Evolutionary conservation across 2,888 invertebrate species (phyloP), one percentile per base, ranked within the genome.

Genomic region (Sipha maydis): DNA sequence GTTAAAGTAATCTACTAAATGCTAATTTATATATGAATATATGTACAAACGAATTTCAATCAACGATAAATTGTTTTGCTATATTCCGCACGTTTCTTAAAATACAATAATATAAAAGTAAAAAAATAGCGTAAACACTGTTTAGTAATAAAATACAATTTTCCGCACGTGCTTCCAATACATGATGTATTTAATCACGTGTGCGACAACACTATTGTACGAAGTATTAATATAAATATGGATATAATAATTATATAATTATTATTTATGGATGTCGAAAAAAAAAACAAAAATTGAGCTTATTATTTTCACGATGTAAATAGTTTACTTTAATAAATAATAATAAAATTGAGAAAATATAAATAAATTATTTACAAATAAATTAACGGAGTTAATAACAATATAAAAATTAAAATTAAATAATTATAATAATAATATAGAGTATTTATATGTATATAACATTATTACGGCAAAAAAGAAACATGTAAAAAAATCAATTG

Each of bases 291-390:
- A 56, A 67, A 41, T 80, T 80, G 41, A 69, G 83, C 71, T 31
- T 25, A 8, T 73, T n/a, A 54, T 73, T 73, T 83, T 34, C 83
- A 73, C 54, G 83, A 83, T 28, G 34, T 21, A 11, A 14, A 25
- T 71, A 31, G 71, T 67, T 61, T 61, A 73, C 21, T 54, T 71
- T 28, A n/a, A 75, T 61, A 38, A 61, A 84, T 83, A 61, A 76
- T 38, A 75, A 76, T 28, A 28, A 84, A 31, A 54, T 34, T 11
- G 34, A 54, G 31, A 83, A 19, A 73, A 73, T 56, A 73, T 56
- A 83, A n/a, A 83, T 56, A 83, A 56, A 73, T 71, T 84, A 84
- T 84, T 76, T 84, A 84, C 84, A 84, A 76, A 84, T 84, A 84
- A 75, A 84, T 76, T 28, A 75, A n/a, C 28, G 34, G 38, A 19